Evolutionary conservation across 2,113 vertebrate species (phyloP).

Genomic region (Oryzias melastigma): DNA sequence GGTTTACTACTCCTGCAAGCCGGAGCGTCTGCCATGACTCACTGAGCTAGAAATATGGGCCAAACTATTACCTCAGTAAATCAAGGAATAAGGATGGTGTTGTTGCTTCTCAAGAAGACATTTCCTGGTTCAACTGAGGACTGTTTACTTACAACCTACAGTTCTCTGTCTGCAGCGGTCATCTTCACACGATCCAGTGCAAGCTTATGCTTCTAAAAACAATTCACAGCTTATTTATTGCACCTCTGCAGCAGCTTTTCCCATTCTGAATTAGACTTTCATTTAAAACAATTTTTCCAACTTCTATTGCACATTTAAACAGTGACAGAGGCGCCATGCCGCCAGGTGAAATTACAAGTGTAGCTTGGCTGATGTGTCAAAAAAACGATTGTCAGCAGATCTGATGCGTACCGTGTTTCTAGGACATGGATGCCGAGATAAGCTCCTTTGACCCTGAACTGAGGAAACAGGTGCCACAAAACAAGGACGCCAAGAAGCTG

Average conservation of each 20-base stretch:
- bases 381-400: background rate
- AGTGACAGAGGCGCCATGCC: too few species aligned
- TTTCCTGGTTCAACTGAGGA: background rate
- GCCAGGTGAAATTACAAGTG: too few species aligned
- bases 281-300: too few species aligned
- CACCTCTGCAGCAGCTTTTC: too few species aligned
- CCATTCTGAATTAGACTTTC: too few species aligned
- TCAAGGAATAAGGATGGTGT: background rate
- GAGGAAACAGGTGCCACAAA: too few species aligned
- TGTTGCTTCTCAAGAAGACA: background rate
- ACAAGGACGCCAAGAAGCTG: conserved; percentile 14
- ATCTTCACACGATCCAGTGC: background rate
- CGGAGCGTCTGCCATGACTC: conserved; percentile 43
- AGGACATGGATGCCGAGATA: background rate
- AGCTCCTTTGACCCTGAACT: conserved; percentile 1
- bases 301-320: too few species aligned
- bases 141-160: background rate
- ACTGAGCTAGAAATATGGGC: conserved; percentile 39
- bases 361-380: too few species aligned
- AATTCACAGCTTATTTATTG: too few species aligned
- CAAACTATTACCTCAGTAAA: conserved; percentile 56
- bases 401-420: background rate
- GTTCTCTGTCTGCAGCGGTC: background rate
- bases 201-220: too few species aligned
- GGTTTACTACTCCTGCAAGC: conserved; percentile 27